Percentiles rank a stretch among this genome's conserved stretches.
These are phyloP conservation scores for Rhincodon typus DNA, from an alignment of 2,797 vertebrate genomes.

Conservation along the genomic window DNA sequence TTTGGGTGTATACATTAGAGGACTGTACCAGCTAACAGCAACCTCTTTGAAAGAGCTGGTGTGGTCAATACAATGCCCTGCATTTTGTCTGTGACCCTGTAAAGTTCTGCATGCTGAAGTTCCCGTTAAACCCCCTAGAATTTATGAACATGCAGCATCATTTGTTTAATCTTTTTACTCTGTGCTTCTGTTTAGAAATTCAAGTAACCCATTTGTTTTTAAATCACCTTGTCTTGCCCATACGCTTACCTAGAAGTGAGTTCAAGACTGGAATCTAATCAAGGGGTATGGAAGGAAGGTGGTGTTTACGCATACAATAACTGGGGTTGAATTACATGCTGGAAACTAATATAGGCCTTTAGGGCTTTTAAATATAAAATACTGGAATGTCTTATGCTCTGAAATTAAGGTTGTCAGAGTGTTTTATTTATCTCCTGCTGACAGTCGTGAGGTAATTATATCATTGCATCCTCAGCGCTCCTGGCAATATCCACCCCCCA, in stretches of 20 bases:
- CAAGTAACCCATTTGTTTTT: too few species aligned
- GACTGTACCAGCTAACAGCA: too few species aligned
- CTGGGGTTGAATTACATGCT: neutral
- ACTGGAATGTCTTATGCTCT: neutral
- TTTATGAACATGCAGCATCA: too few species aligned
- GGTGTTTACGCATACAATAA: neutral
- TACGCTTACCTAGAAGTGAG: neutral
- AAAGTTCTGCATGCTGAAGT: too few species aligned
- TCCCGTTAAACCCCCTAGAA: too few species aligned
- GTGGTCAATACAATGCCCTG: too few species aligned
- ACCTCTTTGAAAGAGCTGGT: too few species aligned
- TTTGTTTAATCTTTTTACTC: too few species aligned
- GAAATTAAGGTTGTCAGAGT: neutral
- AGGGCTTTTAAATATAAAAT: neutral
- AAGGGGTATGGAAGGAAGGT: neutral
- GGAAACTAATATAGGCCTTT: neutral
- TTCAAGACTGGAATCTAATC: neutral
- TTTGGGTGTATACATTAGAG: neutral
- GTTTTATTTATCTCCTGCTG: neutral
- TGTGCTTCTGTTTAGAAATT: too few species aligned
- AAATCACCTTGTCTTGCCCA: too few species aligned
- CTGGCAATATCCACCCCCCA: neutral
- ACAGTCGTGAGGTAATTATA: neutral
- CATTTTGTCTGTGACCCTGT: too few species aligned
- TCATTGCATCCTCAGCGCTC: neutral